A percentile compares a stretch with the other conserved stretches of the same genome.
phyloP scores from a whole-genome alignment of 2,888 invertebrate species.

The Drosophila lacicola region DNA sequence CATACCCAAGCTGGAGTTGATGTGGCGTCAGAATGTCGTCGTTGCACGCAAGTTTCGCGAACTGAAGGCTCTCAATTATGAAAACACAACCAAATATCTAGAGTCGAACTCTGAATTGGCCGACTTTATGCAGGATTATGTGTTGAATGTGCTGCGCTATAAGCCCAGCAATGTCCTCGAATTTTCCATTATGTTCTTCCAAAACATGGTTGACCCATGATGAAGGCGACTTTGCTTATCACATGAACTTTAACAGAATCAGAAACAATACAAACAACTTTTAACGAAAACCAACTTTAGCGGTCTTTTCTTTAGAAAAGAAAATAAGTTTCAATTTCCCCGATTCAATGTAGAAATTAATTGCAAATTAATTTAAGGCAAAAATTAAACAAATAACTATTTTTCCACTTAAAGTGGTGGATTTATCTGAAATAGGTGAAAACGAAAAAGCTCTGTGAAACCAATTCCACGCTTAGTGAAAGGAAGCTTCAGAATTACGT shows the following conservation, averaged over 20 bases:
- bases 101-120: constrained; percentile 70
- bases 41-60: constrained; percentile 59
- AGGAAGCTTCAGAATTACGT: no score
- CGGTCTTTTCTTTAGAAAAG: no score
- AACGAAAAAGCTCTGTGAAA: no score
- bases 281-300: no score
- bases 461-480: no score
- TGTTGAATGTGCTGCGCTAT: constrained; percentile 75
- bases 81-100: constrained; percentile 71
- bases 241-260: neutral
- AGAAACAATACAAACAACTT: neutral
- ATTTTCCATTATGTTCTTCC: constrained; percentile 79
- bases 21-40: constrained; percentile 73
- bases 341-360: no score
- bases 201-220: constrained; percentile 57
- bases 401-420: no score
- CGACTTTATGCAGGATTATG: constrained; percentile 80
- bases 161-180: constrained; percentile 79
- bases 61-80: constrained; percentile 69
- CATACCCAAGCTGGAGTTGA: constrained; percentile 74
- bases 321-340: no score
- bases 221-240: neutral
- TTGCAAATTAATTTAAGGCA: no score
- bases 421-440: no score
- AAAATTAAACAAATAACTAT: no score